Percentiles rank a stretch among this genome's conserved stretches.
phyloP scores from a whole-genome alignment of 2,113 vertebrate genomes.

The Thoracochromis brauschi region DNA sequence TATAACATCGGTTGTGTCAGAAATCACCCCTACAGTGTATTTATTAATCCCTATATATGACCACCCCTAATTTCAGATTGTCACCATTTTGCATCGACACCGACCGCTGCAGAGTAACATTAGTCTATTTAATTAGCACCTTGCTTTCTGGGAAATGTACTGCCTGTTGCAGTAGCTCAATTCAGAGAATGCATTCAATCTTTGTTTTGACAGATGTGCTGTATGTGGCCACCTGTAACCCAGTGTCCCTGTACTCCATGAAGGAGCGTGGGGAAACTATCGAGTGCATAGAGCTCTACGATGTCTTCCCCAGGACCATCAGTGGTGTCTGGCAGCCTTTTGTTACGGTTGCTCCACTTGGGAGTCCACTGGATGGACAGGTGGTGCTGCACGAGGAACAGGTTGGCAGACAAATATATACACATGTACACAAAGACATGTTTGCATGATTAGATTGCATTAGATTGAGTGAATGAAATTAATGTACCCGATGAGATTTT shows the following conservation, averaged over 20 bases:
- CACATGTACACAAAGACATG: neutral
- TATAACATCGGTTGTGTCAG: neutral
- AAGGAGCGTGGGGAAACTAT: constrained; percentile 67
- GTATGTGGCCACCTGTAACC: constrained; percentile 86
- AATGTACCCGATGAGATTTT: neutral
- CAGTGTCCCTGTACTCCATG: constrained; percentile 85
- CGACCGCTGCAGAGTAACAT: neutral
- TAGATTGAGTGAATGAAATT: neutral
- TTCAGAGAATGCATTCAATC: neutral
- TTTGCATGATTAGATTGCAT: neutral
- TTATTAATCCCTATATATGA: neutral
- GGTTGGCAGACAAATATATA: constrained; percentile 62
- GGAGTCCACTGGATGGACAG: constrained; percentile 83
- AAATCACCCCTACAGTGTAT: neutral
- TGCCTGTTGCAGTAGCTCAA: neutral
- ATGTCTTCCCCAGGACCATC: constrained; percentile 84
- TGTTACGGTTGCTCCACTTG: constrained; percentile 81
- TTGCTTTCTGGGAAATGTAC: neutral
- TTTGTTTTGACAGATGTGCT: constrained; percentile 64
- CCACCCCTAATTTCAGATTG: neutral
- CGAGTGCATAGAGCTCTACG: constrained; percentile 81
- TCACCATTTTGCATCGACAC: neutral
- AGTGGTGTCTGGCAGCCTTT: constrained; percentile 88
- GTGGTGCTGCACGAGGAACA: constrained; percentile 92
- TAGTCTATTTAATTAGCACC: neutral